phyloP scores from a whole-genome alignment of 2,888 invertebrate genomes.

The Chaitophorus viminalis region DNA sequence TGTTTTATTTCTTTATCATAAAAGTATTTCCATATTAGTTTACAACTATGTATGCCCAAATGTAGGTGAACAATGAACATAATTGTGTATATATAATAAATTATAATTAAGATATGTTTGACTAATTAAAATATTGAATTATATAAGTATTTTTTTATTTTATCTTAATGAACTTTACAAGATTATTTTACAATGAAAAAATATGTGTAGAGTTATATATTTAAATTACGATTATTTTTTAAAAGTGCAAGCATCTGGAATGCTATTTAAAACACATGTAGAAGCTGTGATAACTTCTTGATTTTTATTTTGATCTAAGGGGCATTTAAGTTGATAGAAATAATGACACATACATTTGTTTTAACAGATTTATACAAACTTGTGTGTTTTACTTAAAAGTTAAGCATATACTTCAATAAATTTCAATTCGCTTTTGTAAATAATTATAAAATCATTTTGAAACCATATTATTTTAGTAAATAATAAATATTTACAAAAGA shows the following conservation, averaged over 20 bases:
- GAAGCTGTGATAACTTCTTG: constrained; percentile 61
- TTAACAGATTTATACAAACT: constrained; percentile 24
- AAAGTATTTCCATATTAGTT: constrained; percentile 49
- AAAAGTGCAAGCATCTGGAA: constrained; percentile 19
- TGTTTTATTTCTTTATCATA: constrained; percentile 54
- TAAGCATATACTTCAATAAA: constrained; percentile 36
- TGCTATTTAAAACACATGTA: constrained; percentile 49
- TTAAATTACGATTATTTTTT: constrained; percentile 44
- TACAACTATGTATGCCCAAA: constrained; percentile 39
- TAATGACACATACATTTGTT: constrained; percentile 28
- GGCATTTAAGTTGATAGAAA: constrained; percentile 51
- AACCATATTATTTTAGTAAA: constrained; percentile 47
- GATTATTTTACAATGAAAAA: constrained; percentile 47
- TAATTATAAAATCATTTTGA: constrained; percentile 36
- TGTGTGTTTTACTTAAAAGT: constrained; percentile 4
- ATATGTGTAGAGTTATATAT: constrained; percentile 47
- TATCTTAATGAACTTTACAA: constrained; percentile 55
- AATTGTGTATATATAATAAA: constrained; percentile 46
- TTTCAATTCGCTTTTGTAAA: constrained; percentile 52
- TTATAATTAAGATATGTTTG: constrained; percentile 42
- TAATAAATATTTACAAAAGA: constrained; percentile 31
- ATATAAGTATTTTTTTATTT: constrained; percentile 62
- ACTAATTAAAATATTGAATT: constrained; percentile 60
- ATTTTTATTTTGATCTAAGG: constrained; percentile 54
- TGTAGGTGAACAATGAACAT: constrained; percentile 43